Conservation (phyloP, 2,113 vertebrate genomes). For the Pyrgilauda ruficollis region DNA sequence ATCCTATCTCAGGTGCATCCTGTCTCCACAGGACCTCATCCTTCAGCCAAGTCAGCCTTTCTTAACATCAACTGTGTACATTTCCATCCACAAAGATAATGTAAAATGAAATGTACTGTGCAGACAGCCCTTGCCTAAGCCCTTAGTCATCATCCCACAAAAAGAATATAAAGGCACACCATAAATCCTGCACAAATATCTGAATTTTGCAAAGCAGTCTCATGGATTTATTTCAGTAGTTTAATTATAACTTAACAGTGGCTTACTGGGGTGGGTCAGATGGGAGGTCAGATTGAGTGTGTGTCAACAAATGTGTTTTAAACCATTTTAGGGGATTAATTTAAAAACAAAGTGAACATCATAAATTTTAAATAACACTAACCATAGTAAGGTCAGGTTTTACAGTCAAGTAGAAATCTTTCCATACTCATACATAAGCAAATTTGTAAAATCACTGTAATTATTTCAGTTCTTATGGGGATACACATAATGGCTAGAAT, state of each 20-base stretch:
- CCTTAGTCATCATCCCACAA: neutral
- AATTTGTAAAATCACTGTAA: neutral
- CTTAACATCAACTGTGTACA: neutral
- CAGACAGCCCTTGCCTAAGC: neutral
- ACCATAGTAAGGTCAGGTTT: neutral
- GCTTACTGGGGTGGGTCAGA: neutral
- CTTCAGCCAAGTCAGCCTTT: neutral
- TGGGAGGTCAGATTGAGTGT: neutral
- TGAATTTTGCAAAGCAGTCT: neutral
- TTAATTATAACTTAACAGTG: neutral
- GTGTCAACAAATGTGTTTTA: neutral
- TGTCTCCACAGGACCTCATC: neutral
- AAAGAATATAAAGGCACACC: neutral
- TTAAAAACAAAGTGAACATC: neutral
- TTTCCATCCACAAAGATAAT: neutral
- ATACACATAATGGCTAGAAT: neutral
- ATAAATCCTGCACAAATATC: neutral
- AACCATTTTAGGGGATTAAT: neutral
- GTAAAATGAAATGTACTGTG: neutral
- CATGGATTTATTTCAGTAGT: neutral
- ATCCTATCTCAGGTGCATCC: neutral
- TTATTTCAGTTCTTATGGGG: neutral
- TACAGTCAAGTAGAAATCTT: neutral
- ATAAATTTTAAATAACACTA: neutral
- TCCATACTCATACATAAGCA: neutral